Percentiles rank a stretch among this genome's conserved stretches.
Conservation (phyloP, 2,888 invertebrate genomes). For the Cosmopolites sordidus region DNA sequence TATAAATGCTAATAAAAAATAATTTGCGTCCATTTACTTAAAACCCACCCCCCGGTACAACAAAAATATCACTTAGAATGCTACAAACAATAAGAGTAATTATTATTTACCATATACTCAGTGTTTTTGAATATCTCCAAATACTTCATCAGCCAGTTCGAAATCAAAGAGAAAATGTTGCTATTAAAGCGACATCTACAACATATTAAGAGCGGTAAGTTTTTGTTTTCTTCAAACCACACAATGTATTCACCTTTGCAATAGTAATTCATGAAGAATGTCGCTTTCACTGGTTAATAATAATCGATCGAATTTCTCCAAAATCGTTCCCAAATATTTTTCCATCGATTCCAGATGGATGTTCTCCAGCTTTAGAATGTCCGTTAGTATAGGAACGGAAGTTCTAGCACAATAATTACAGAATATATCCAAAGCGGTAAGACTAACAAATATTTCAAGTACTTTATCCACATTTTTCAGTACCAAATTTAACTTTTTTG, state of each 20-base stretch:
- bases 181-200: conserved; percentile 5
- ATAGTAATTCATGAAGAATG: conserved; percentile 13
- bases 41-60: too few species aligned
- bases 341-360: conserved; percentile 12
- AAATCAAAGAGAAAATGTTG: neutral
- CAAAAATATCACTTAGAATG: too few species aligned
- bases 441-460: conserved; percentile 19
- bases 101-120: too few species aligned
- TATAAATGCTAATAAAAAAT: too few species aligned
- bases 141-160: conserved; percentile 4
- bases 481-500: neutral
- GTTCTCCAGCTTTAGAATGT: conserved; percentile 18
- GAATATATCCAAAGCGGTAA: conserved; percentile 23
- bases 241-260: conserved; percentile 23
- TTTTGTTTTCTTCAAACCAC: too few species aligned
- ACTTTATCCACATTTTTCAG: conserved; percentile 6
- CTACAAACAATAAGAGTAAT: too few species aligned
- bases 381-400: conserved; percentile 19
- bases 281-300: conserved; percentile 20
- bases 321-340: conserved; percentile 19
- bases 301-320: conserved; percentile 20
- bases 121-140: too few species aligned
- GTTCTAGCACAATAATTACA: conserved; percentile 12
- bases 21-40: too few species aligned
- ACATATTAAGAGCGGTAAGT: too few species aligned